These are phyloP conservation scores for Cephus runcator DNA, from an alignment of 2,888 invertebrate genomes.

Conservation along the genomic window DNA sequence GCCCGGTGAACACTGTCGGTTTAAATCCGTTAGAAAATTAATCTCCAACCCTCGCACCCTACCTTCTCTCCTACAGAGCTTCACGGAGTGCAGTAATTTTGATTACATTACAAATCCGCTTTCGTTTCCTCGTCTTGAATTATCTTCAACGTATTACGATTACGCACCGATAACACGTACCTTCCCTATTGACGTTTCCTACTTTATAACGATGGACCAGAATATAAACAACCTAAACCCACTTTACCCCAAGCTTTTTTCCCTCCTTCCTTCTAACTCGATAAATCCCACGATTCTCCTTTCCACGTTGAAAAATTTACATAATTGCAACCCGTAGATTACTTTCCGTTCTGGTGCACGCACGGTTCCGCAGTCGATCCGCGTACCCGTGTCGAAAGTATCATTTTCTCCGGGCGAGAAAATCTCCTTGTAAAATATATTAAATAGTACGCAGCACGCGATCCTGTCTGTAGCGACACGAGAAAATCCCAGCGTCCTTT, in stretches of 20 bases:
- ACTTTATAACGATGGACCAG: background rate
- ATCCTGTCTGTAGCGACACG: background rate
- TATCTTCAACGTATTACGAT: background rate
- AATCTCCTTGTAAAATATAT: background rate
- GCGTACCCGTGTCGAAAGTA: background rate
- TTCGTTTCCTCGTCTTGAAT: background rate
- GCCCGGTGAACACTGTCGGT: background rate
- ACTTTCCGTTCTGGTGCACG: background rate
- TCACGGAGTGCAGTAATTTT: conserved; percentile 21
- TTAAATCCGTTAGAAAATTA: conserved; percentile 34
- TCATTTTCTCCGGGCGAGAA: background rate
- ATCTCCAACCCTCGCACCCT: conserved; percentile 14
- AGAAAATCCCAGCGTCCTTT: background rate
- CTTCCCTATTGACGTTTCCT: background rate
- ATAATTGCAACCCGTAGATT: background rate
- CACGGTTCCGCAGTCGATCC: background rate
- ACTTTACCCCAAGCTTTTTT: background rate
- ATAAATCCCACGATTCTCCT: background rate
- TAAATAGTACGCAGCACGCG: background rate
- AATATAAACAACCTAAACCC: background rate
- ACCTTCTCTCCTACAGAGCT: background rate
- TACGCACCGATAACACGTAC: background rate
- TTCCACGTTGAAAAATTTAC: background rate
- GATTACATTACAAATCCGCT: conserved; percentile 26
- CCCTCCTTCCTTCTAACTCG: background rate